Evolutionary conservation across 2,797 vertebrate genomes (phyloP), one percentile per base, ranked within the genome.

Genomic region (Cuniculus paca): DNA sequence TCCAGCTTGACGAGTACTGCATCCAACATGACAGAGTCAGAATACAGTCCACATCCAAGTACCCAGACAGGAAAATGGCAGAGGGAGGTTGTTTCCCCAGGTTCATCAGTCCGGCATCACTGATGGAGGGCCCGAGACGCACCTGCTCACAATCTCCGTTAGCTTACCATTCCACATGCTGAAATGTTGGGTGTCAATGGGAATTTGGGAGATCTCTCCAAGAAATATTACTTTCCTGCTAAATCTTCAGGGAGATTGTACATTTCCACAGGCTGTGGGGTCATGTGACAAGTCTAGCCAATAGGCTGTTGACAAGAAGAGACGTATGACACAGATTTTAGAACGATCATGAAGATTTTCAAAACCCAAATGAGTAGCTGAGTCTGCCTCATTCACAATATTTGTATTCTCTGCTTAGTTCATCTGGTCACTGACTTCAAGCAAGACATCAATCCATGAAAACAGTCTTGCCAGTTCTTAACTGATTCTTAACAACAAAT

Each of bases 51-150:
- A 56, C 11, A 74, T 20, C 3, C 28, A 34, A 24, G 31, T 5
- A 36, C 19, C 17, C 28, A n/a, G 2, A 9, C 31, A 63, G 19
- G 63, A 88, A 81, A 19, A 42, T 1, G 19, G 42, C 2, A 3
- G 39, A 24, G n/a, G 36, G n/a, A 42, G 17, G 48, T 3, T 42
- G 13, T 0, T 0, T 28, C 0, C 1, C 1, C 0, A 31, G 7
- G 17, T 31, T 17, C 19, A 1, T 68, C 61, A 3, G n/a, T 13
- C 42, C 16, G 5, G 26, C 3, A 19, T 36, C n/a, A 1, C 3
- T 20, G 19, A 45, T 0, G 6, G 19, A 90, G 45, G 28, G 19
- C 52, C 77, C 7, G 3, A 31, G 10, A 12, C 6, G 7, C 4
- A 17, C 0, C 10, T 16, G 2, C 28, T 13, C 26, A 26, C 7